Evolutionary conservation across 2,888 invertebrate genomes (phyloP).

Genomic region (Sphinx pinastri): DNA sequence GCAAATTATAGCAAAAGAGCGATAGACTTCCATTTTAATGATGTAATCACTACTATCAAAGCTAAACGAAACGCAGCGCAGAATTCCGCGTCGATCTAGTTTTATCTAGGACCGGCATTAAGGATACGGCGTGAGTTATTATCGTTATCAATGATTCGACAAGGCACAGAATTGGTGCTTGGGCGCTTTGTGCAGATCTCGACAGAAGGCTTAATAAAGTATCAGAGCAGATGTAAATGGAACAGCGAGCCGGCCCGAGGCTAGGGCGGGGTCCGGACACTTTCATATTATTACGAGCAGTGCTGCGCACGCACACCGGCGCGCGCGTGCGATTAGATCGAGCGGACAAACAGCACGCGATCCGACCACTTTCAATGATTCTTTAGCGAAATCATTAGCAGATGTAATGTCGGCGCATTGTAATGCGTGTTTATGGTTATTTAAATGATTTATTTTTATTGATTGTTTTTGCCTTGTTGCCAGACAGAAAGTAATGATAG

Average conservation of each 20-base stretch:
- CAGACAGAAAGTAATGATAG: conserved; percentile 83
- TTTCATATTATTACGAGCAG: conserved; percentile 79
- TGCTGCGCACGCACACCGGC: conserved; percentile 34
- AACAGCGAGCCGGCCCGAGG: conserved; percentile 76
- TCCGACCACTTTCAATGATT: conserved; percentile 83
- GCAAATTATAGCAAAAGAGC: background rate
- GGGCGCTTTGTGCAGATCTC: conserved; percentile 42
- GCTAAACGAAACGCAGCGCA: background rate
- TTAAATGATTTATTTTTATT: conserved; percentile 85
- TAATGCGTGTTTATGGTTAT: conserved; percentile 83
- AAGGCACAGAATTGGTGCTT: conserved; percentile 44
- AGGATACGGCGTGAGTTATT: conserved; percentile 43
- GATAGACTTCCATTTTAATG: conserved; percentile 11
- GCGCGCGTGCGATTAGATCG: conserved; percentile 53
- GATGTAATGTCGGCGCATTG: conserved; percentile 82
- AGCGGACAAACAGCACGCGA: conserved; percentile 73
- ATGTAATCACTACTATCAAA: conserved; percentile 21
- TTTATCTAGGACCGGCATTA: conserved; percentile 38
- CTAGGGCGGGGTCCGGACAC: conserved; percentile 82
- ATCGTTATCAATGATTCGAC: conserved; percentile 50
- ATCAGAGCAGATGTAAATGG: conserved; percentile 82
- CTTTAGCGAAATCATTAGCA: conserved; percentile 84
- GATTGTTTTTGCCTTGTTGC: conserved; percentile 83
- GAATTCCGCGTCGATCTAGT: conserved; percentile 24
- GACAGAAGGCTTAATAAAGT: conserved; percentile 80